These are phyloP conservation scores for Caenorhabditis inopinata DNA, from an alignment of 1,140 invertebrate genomes.

Conservation along the genomic window DNA sequence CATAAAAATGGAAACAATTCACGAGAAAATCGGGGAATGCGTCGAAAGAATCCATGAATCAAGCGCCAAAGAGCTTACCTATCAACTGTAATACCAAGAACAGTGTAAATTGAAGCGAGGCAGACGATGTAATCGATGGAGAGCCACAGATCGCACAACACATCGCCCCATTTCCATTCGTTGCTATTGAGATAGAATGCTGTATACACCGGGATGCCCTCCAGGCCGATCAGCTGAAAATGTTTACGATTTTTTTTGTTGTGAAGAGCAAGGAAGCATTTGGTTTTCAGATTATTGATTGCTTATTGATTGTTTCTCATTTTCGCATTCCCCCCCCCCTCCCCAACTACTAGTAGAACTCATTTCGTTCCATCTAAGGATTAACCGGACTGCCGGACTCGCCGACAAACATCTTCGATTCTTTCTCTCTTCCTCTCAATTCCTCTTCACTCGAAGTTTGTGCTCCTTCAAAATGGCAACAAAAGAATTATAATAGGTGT, in stretches of 20 bases:
- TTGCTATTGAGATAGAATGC: constrained; percentile 82
- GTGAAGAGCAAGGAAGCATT: too few relatives aligned
- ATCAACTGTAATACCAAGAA: constrained; percentile 95
- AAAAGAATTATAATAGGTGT: constrained; percentile 17
- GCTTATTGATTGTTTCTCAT: not conserved
- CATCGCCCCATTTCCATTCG: constrained; percentile 91
- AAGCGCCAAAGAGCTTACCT: constrained; percentile 70
- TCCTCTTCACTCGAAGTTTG: not conserved
- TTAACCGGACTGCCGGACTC: constrained; percentile 26
- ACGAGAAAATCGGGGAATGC: too few relatives aligned
- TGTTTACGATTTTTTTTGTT: not conserved
- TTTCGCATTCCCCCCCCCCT: not conserved
- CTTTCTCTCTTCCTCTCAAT: not conserved
- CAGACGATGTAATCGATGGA: constrained; percentile 99
- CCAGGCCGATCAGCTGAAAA: constrained; percentile 76
- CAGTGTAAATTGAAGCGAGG: constrained; percentile 97
- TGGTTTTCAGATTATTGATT: too few relatives aligned
- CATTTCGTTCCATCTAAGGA: constrained; percentile 36
- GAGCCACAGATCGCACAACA: constrained; percentile 96
- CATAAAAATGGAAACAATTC: too few relatives aligned
- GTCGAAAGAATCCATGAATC: too few relatives aligned
- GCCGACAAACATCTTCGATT: not conserved
- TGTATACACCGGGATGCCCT: constrained; percentile 75
- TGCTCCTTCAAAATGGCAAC: not conserved
- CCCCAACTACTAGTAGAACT: not conserved